A percentile compares a stretch with the other conserved stretches of the same genome.
These are phyloP conservation scores for Achlya flavicornis DNA, from an alignment of 2,888 invertebrate genomes.

Conservation along the genomic window DNA sequence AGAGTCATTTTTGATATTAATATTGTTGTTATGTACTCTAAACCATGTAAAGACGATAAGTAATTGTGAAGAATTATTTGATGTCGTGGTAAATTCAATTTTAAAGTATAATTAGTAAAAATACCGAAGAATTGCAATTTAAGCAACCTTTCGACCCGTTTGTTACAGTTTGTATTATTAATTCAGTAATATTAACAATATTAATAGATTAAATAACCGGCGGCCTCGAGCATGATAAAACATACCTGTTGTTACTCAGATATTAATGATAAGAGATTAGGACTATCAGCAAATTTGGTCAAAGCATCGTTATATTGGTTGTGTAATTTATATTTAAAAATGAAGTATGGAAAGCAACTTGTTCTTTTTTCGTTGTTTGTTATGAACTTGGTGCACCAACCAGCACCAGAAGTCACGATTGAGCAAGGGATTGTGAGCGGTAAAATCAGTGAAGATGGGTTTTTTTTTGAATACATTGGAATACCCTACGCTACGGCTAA, in stretches of 20 bases:
- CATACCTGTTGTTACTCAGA: background rate
- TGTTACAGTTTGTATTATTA: no score
- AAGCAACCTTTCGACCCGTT: no score
- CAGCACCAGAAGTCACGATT: constrained; percentile 55
- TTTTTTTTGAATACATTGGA: constrained; percentile 59
- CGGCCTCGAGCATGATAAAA: background rate
- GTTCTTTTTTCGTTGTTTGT: constrained; percentile 59
- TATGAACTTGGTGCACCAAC: constrained; percentile 60
- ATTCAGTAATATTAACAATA: background rate
- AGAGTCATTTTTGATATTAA: no score
- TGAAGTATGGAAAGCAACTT: constrained; percentile 47
- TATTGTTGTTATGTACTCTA: no score
- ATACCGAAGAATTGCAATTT: no score
- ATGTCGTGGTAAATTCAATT: no score
- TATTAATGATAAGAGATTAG: constrained; percentile 2
- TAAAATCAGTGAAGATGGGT: constrained; percentile 55
- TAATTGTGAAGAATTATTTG: no score
- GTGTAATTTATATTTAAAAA: constrained; percentile 17
- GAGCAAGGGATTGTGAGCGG: constrained; percentile 58
- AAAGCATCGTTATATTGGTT: background rate
- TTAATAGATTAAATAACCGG: background rate
- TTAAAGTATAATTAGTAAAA: no score
- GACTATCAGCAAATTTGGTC: background rate
- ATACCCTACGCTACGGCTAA: constrained; percentile 60
- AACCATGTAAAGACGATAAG: no score